Conservation (phyloP, 2,113 vertebrate genomes). For the Phainopepla nitens region DNA sequence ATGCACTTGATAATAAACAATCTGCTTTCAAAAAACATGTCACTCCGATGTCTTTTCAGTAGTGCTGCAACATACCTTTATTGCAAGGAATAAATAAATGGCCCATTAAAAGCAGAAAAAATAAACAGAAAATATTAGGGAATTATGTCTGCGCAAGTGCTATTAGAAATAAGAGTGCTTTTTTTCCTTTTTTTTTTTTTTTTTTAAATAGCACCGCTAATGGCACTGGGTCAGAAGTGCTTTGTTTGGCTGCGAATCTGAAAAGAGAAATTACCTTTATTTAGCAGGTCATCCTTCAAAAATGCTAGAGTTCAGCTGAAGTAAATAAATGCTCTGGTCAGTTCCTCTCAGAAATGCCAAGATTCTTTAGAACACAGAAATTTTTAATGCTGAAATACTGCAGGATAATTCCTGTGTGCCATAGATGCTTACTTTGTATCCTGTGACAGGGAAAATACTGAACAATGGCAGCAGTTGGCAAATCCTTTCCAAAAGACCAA, state of each 20-base stretch:
- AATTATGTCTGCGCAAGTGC: not conserved
- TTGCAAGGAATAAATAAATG: not conserved
- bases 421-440: conserved; percentile 19
- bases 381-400: conserved; percentile 31
- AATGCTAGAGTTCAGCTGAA: not conserved
- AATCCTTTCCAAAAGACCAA: conserved; percentile 32
- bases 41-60: not conserved
- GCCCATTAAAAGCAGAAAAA: not conserved
- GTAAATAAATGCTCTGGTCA: not conserved
- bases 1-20: not conserved
- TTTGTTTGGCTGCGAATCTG: not conserved
- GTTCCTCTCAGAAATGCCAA: not conserved
- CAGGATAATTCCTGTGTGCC: conserved; percentile 21
- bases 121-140: not conserved
- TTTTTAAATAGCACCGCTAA: not conserved
- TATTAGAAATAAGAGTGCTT: not conserved
- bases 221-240: not conserved
- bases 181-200: not conserved
- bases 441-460: conserved; percentile 40
- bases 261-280: not conserved
- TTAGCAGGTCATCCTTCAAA: conserved; percentile 10
- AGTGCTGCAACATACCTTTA: not conserved
- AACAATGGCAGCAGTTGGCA: conserved; percentile 15
- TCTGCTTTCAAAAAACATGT: not conserved
- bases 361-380: not conserved